Conservation (phyloP, 2,113 vertebrate species). For the Chaetodon auriga region DNA sequence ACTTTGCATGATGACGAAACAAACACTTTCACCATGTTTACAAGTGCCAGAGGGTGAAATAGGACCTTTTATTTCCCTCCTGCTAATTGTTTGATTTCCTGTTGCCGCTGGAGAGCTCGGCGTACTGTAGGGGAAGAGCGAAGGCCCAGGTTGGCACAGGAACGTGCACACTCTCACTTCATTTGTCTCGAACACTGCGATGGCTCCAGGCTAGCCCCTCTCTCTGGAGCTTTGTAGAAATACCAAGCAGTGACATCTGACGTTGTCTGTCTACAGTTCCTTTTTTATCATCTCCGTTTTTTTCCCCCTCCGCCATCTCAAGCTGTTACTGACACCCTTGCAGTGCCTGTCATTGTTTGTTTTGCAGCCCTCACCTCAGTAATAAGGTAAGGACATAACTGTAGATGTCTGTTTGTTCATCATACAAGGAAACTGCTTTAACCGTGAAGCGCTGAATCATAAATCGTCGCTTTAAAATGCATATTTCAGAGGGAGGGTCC, state of each 20-base stretch:
- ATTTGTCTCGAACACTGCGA: slow-evolving; percentile 76
- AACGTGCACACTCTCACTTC: slow-evolving; percentile 67
- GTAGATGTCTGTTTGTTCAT: slow-evolving; percentile 26
- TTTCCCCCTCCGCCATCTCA: slow-evolving; percentile 43
- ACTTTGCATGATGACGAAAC: slow-evolving; percentile 69
- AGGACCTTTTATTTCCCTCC: slow-evolving; percentile 84
- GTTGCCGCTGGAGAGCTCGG: slow-evolving; percentile 81
- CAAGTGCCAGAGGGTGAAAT: slow-evolving; percentile 79
- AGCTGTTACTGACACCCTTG: slow-evolving; percentile 63
- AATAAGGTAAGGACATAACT: slow-evolving; percentile 42
- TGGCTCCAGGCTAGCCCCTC: slow-evolving; percentile 80
- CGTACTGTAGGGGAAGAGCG: slow-evolving; percentile 60
- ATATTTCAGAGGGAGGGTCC: slow-evolving; percentile 6
- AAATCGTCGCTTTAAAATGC: slow-evolving; percentile 39
- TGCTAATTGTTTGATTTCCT: slow-evolving; percentile 88
- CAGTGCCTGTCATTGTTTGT: slow-evolving; percentile 64
- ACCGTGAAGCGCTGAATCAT: slow-evolving; percentile 43
- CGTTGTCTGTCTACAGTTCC: slow-evolving; percentile 71
- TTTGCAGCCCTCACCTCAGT: slow-evolving; percentile 48
- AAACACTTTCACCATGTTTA: slow-evolving; percentile 79
- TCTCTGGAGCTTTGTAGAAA: slow-evolving; percentile 85
- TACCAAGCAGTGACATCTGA: slow-evolving; percentile 83
- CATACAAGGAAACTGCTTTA: slow-evolving; percentile 5
- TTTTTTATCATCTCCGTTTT: slow-evolving; percentile 38
- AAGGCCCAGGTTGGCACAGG: slow-evolving; percentile 71